A percentile compares a stretch with the other conserved stretches of the same genome.
Evolutionary conservation across 2,797 vertebrate species (phyloP).

Genomic region (Sebastes cheni): DNA sequence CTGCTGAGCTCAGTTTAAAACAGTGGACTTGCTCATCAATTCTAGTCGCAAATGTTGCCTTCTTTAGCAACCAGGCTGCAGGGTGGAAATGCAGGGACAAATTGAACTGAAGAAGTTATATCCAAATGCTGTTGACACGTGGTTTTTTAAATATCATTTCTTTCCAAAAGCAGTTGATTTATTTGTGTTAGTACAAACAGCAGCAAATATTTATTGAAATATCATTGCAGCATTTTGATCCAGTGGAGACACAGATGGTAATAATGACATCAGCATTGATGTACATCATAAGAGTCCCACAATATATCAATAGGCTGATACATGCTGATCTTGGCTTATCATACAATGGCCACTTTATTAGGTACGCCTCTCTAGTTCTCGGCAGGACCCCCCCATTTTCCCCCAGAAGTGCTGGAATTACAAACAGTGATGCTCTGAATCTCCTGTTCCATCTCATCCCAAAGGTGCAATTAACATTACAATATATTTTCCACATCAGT

Average conservation of each 20-base stretch:
- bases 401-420: no score
- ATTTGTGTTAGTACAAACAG: neutral
- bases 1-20: slow-evolving; percentile 12
- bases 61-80: neutral
- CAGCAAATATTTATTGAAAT: neutral
- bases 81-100: neutral
- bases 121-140: neutral
- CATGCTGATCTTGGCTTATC: neutral
- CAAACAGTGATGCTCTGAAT: neutral
- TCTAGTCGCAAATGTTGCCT: neutral
- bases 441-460: neutral
- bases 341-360: neutral
- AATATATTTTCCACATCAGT: neutral
- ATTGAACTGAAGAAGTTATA: neutral
- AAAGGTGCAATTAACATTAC: neutral
- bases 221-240: neutral
- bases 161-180: neutral
- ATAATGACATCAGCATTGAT: neutral
- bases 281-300: neutral
- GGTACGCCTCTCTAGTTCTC: neutral
- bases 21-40: neutral
- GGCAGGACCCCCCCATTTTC: neutral
- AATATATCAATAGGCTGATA: neutral
- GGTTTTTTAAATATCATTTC: neutral
- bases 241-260: neutral